Conservation (phyloP, 2,797 vertebrate species). For the Gymnoscopelus braueri region DNA sequence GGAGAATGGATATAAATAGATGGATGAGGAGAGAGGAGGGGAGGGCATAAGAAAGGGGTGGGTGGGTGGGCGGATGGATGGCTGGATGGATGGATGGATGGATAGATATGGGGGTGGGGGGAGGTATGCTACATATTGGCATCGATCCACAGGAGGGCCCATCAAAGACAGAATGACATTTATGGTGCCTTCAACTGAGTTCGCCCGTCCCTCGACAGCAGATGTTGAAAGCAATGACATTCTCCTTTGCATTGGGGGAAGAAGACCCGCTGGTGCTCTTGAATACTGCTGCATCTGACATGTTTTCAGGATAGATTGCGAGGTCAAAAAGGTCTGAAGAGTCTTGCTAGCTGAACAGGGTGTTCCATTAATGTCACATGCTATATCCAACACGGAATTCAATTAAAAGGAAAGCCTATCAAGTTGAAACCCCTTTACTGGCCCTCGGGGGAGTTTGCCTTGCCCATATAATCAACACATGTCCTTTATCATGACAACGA, state of each 20-base stretch:
- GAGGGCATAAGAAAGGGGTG: neutral
- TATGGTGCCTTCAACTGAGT: slow-evolving; percentile 54
- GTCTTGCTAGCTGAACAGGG: slow-evolving; percentile 50
- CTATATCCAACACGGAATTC: slow-evolving; percentile 38
- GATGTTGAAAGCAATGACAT: slow-evolving; percentile 52
- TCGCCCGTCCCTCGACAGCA: slow-evolving; percentile 47
- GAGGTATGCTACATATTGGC: slow-evolving; percentile 72
- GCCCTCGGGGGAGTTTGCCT: slow-evolving; percentile 7
- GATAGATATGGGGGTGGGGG: slow-evolving; percentile 28
- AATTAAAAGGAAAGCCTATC: slow-evolving; percentile 36
- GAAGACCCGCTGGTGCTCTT: slow-evolving; percentile 21
- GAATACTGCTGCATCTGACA: slow-evolving; percentile 47
- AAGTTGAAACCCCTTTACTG: slow-evolving; percentile 26
- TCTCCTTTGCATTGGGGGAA: slow-evolving; percentile 55
- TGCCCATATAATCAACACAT: slow-evolving; percentile 28
- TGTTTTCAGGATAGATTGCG: slow-evolving; percentile 45
- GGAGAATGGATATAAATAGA: slow-evolving; percentile 50
- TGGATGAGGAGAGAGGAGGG: slow-evolving; percentile 39
- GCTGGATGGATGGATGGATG: slow-evolving; percentile 25
- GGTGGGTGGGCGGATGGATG: slow-evolving; percentile 26
- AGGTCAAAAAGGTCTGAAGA: slow-evolving; percentile 35
- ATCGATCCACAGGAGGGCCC: slow-evolving; percentile 72
- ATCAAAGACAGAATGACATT: slow-evolving; percentile 77
- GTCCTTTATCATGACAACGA: neutral
- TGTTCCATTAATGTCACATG: slow-evolving; percentile 6